These are phyloP conservation scores for Sorex fumeus DNA, from an alignment of 2,113 vertebrate species.

Conservation along the genomic window DNA sequence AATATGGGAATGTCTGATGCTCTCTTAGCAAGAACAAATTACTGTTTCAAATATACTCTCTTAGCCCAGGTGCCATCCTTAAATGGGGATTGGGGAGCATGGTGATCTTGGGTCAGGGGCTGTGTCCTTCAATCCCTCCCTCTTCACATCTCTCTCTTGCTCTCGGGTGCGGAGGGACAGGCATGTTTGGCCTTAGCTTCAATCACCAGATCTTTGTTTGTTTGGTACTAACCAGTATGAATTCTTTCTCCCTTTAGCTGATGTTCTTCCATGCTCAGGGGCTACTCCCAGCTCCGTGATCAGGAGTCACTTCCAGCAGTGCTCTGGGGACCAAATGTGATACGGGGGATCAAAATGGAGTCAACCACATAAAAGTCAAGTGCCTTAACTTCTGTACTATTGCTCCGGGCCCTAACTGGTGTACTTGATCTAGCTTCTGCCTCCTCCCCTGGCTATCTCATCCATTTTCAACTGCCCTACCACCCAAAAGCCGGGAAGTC, in stretches of 20 bases:
- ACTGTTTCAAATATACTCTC: neutral
- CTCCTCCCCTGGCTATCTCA: neutral
- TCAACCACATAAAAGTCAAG: too few species aligned
- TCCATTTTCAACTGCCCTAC: too few species aligned
- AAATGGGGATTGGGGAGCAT: neutral
- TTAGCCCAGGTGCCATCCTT: neutral
- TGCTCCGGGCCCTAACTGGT: too few species aligned
- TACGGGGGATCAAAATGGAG: too few species aligned
- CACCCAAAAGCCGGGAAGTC: neutral
- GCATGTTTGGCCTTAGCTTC: neutral
- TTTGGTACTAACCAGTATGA: neutral
- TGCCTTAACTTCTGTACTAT: too few species aligned
- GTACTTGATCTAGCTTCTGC: neutral
- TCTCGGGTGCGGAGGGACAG: neutral
- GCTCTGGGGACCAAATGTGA: too few species aligned
- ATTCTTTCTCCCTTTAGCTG: neutral
- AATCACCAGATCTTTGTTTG: neutral
- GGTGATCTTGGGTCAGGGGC: neutral
- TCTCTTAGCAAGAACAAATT: neutral
- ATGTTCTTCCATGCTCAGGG: neutral
- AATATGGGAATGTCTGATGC: neutral
- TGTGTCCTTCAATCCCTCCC: neutral
- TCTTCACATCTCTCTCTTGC: neutral
- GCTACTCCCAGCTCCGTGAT: neutral
- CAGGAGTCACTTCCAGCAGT: neutral